Evolutionary conservation across 2,888 invertebrate species (phyloP), one percentile per base, ranked within the genome.

Genomic region (Diachrysia chrysitis): DNA sequence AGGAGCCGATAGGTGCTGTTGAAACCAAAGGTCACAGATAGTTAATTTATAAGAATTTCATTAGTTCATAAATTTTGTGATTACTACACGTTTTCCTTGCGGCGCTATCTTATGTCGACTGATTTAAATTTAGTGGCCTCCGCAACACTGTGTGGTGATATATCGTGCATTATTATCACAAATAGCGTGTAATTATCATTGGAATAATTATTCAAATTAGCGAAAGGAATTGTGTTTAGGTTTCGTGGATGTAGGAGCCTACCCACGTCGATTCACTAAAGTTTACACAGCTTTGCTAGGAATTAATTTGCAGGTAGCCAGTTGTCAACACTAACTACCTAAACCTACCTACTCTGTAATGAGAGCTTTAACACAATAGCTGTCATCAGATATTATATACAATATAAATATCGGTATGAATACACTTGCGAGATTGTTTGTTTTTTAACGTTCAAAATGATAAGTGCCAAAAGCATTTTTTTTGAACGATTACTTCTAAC

Each of bases 101-200:
- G 78, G 81, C 82, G 61, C n/a, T 70, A 67, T 79, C 70, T 53
- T 57, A 10, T 72, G 74, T 69, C 73, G 17, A 76, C 70, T 78
- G 64, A 79, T 76, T 79, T 78, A 70, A 71, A 82, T 77, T 82
- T 74, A 79, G 66, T 71, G 71, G 23, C 19, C 23, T 69, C 56
- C n/a, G 48, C 48, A 56, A 51, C 61, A 56, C 35, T 16, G 37
- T 70, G 14, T 0, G 35, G 59, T 73, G 73, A 80, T 78, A 29
- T 76, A 80, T 81, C 10, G 61, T 7, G 14, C 32, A 57, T 68
- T 76, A 68, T 63, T 65, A 63, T 60, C 64, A 68, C 60, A 73
- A 76, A 81, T 68, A 70, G 48, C 58, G 17, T 64, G 65, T 78
- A 68, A 79, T 81, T 72, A 78, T 65, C 65, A 67, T 58, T 57